A percentile compares a stretch with the other conserved stretches of the same genome.
Conservation (phyloP, 2,797 vertebrate species). For the Poeciliopsis infans region DNA sequence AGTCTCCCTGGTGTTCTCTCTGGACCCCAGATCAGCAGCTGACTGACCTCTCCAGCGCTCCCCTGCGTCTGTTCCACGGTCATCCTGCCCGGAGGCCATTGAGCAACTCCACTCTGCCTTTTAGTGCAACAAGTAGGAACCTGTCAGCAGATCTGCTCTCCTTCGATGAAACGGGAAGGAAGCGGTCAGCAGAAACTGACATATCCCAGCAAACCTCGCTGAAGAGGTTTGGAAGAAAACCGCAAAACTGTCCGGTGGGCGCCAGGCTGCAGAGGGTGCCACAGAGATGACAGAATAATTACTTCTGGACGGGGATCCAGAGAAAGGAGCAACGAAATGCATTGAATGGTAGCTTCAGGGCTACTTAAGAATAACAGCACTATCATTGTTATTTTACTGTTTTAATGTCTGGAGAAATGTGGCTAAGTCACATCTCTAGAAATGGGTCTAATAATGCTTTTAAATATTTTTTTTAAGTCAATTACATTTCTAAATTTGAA, state of each 20-base stretch:
- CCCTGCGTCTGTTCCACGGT: constrained; percentile 13
- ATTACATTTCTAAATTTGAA: too few relatives aligned
- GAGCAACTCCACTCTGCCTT: constrained; percentile 18
- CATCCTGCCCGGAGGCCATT: constrained; percentile 64
- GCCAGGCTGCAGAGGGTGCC: neutral
- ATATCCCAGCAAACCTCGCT: neutral
- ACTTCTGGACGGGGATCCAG: too few relatives aligned
- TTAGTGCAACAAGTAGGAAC: constrained; percentile 12
- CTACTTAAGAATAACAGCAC: too few relatives aligned
- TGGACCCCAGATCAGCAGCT: constrained; percentile 13
- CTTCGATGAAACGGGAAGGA: constrained; percentile 66
- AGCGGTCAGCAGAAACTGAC: constrained; percentile 76
- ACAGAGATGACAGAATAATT: too few relatives aligned
- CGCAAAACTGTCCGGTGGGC: neutral
- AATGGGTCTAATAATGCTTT: too few relatives aligned
- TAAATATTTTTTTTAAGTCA: too few relatives aligned
- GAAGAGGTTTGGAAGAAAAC: neutral
- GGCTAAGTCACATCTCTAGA: too few relatives aligned
- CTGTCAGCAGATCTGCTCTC: constrained; percentile 48
- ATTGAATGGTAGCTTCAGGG: too few relatives aligned
- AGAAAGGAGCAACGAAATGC: too few relatives aligned
- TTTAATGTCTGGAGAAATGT: too few relatives aligned
- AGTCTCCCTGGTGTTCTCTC: constrained; percentile 44
- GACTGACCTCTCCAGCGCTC: constrained; percentile 18
- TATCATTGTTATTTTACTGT: too few relatives aligned